Percentiles rank a stretch among this genome's conserved stretches.
Conservation (phyloP, 37 sponge, comb jelly and placozoan genomes). For the Spongilla lacustris region DNA sequence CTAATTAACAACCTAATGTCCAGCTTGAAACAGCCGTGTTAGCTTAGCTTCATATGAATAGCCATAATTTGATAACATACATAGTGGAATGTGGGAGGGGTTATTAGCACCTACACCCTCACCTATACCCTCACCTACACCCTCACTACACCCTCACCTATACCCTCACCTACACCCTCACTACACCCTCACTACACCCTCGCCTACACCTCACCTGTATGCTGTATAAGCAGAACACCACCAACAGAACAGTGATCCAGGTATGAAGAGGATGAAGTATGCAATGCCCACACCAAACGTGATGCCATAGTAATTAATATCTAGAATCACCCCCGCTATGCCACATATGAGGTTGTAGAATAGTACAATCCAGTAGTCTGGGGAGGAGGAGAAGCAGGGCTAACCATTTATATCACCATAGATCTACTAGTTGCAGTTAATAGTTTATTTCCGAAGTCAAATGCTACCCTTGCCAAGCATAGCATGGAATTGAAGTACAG, state of each 20-base stretch:
- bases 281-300: slow-evolving; percentile 69
- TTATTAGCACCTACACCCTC: no score
- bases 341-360: slow-evolving; percentile 52
- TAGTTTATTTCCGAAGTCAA: neutral
- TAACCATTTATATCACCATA: no score
- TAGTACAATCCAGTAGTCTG: slow-evolving; percentile 58
- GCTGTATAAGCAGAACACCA: slow-evolving; percentile 87
- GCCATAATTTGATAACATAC: no score
- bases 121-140: no score
- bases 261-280: slow-evolving; percentile 65
- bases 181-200: neutral
- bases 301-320: slow-evolving; percentile 3
- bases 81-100: no score
- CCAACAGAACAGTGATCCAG: slow-evolving; percentile 88
- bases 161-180: neutral
- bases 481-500: no score
- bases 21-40: no score
- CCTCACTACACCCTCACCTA: no score
- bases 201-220: slow-evolving; percentile 53
- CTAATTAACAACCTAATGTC: no score
- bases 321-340: slow-evolving; percentile 22
- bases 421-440: no score
- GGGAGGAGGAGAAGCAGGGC: slow-evolving; percentile 1
- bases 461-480: no score
- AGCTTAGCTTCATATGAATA: no score